A percentile compares a stretch with the other conserved stretches of the same genome.
phyloP scores from a whole-genome alignment of 2,113 vertebrate species.

The Chionomys nivalis region DNA sequence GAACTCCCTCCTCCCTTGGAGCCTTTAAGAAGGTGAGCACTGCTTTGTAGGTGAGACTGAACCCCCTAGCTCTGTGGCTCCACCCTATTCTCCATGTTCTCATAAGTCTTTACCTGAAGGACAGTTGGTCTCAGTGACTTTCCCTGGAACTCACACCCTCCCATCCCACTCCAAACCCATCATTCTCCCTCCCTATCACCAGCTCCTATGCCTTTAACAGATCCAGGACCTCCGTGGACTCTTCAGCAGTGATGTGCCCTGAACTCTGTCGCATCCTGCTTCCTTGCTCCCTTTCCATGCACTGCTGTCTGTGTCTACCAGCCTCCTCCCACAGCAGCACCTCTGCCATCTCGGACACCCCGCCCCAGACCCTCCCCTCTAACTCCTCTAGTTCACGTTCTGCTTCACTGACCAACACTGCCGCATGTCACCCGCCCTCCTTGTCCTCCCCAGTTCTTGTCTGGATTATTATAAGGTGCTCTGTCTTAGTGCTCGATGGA shows the following conservation, averaged over 20 bases:
- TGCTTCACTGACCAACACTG: neutral
- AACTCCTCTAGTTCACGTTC: neutral
- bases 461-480: neutral
- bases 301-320: neutral
- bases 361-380: neutral
- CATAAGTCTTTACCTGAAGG: neutral
- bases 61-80: neutral
- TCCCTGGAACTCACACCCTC: neutral
- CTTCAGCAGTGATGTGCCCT: neutral
- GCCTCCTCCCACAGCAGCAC: rapidly evolving
- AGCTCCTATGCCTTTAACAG: neutral
- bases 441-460: neutral
- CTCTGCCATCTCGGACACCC: rapidly evolving
- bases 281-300: neutral
- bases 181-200: neutral
- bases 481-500: no score
- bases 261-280: no score
- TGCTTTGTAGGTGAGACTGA: neutral
- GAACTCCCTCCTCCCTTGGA: no score
- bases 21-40: neutral
- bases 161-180: neutral
- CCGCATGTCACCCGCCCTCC: neutral
- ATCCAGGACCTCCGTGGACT: rapidly evolving
- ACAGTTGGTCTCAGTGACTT: neutral
- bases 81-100: neutral